These are phyloP conservation scores for Pyrgus malvae DNA, from an alignment of 2,888 invertebrate genomes.

Conservation along the genomic window DNA sequence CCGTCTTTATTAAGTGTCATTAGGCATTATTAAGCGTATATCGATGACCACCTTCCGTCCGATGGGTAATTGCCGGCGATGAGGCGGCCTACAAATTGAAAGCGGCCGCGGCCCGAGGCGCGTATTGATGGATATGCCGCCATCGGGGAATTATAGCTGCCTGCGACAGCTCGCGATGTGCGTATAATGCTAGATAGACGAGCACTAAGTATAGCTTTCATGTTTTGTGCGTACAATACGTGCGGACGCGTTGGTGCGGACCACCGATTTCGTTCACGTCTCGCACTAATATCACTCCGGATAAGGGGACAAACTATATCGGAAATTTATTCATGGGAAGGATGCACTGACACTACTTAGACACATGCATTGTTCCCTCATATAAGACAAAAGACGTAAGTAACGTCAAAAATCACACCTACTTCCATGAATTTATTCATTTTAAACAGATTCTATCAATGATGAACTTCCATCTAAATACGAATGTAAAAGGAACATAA, in stretches of 20 bases:
- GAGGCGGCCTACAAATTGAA: conserved; percentile 81
- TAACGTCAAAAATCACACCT: too few relatives aligned
- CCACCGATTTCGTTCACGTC: conserved; percentile 23
- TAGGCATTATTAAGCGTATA: conserved; percentile 80
- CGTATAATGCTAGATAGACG: conserved; percentile 78
- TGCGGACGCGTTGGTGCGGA: conserved; percentile 28
- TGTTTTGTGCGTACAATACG: conserved; percentile 33
- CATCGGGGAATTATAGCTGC: conserved; percentile 78
- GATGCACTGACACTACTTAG: too few relatives aligned
- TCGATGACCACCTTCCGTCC: conserved; percentile 78
- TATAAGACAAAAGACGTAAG: too few relatives aligned
- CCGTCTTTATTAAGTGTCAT: conserved; percentile 79
- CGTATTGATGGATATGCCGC: conserved; percentile 80
- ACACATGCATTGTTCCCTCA: too few relatives aligned
- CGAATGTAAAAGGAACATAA: too few relatives aligned
- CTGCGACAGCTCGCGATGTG: conserved; percentile 81
- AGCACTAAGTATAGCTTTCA: conserved; percentile 49
- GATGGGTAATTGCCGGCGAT: conserved; percentile 74
- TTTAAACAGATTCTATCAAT: too few relatives aligned
- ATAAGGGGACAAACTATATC: too few relatives aligned
- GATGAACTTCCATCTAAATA: too few relatives aligned
- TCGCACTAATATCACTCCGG: too few relatives aligned
- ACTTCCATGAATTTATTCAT: too few relatives aligned
- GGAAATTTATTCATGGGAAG: too few relatives aligned
- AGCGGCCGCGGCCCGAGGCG: conserved; percentile 75